Percentiles rank a stretch among this genome's conserved stretches.
Evolutionary conservation across 2,113 vertebrate genomes (phyloP).

Genomic region (Elachura formosa): DNA sequence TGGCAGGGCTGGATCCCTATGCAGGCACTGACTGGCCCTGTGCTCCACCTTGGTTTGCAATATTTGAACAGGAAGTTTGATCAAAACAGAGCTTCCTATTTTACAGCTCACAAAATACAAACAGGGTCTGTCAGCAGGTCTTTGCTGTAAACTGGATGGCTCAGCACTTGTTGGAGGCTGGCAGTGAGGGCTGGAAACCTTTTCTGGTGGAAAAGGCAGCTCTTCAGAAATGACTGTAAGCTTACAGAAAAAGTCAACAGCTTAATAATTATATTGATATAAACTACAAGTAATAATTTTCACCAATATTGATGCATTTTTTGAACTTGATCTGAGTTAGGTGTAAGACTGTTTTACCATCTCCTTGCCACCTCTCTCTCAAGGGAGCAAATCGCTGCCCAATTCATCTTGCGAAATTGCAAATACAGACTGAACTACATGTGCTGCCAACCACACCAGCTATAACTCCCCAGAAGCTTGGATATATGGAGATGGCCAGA

Average conservation of each 20-base stretch:
- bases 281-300: background rate
- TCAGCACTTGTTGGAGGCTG: background rate
- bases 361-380: background rate
- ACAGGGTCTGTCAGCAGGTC: background rate
- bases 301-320: background rate
- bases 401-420: background rate
- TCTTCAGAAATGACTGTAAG: background rate
- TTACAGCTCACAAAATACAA: background rate
- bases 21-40: accelerated
- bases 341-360: background rate
- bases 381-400: background rate
- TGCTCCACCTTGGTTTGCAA: background rate
- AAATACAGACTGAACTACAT: background rate
- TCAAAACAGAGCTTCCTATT: background rate
- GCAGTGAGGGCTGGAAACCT: background rate
- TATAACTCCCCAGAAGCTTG: background rate
- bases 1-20: background rate
- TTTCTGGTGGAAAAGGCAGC: background rate
- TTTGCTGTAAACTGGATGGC: background rate
- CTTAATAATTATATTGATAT: background rate
- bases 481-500: background rate
- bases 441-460: background rate
- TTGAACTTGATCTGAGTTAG: background rate
- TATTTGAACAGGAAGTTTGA: constrained; percentile 4
- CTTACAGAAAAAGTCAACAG: background rate